Evolutionary conservation across 1,140 invertebrate genomes (phyloP).

Genomic region (Acyrthosiphon pisum): DNA sequence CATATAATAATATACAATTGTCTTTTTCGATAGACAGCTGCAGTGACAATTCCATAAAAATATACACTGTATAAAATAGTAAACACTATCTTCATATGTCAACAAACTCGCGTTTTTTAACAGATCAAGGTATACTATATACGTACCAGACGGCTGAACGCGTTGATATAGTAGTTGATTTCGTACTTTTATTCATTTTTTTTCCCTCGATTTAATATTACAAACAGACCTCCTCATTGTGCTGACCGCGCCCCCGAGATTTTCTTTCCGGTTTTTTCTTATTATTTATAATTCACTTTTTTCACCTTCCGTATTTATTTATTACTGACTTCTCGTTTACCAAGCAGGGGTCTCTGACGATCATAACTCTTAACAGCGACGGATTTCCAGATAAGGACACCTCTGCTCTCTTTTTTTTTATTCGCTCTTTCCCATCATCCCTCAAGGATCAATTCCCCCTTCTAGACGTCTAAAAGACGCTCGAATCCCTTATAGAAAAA

Average conservation of each 20-base stretch:
- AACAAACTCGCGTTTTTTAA: neutral
- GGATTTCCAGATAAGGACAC: constrained; percentile 56
- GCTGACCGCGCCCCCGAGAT: neutral
- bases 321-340: constrained; percentile 56
- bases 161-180: neutral
- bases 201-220: neutral
- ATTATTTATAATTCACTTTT: constrained; percentile 53
- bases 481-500: constrained; percentile 42
- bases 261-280: neutral
- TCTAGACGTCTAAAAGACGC: constrained; percentile 54
- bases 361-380: constrained; percentile 56
- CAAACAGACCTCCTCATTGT: neutral
- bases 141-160: neutral
- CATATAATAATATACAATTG: neutral
- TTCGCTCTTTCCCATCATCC: constrained; percentile 47
- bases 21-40: neutral
- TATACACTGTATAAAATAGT: neutral
- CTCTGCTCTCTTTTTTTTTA: constrained; percentile 51
- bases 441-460: constrained; percentile 55
- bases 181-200: neutral
- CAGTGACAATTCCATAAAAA: neutral
- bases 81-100: neutral
- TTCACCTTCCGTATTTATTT: constrained; percentile 55
- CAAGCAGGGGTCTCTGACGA: constrained; percentile 43
- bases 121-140: neutral